Conservation (phyloP, 2,888 invertebrate species). For the Rhyacophila evoluta region DNA sequence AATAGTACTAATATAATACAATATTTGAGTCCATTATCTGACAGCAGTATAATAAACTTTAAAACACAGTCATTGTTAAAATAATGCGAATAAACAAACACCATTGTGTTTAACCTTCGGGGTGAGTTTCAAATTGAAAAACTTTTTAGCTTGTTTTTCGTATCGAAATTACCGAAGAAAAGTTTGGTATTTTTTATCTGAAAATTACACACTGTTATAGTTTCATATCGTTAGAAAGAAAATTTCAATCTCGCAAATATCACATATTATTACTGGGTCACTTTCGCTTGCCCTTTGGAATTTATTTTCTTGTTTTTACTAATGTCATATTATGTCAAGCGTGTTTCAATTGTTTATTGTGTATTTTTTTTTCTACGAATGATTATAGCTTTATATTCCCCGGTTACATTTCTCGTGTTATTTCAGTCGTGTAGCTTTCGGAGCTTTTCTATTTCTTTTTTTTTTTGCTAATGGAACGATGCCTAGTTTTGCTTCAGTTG, state of each 20-base stretch:
- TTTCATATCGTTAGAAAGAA: not conserved
- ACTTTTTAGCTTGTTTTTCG: not conserved
- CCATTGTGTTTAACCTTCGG: not conserved
- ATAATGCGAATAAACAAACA: not conserved
- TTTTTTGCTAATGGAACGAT: conserved; percentile 41
- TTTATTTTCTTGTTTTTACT: not conserved
- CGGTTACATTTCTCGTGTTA: not conserved
- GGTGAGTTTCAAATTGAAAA: not conserved
- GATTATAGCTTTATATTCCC: not conserved
- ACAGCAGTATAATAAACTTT: too few species aligned
- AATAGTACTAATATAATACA: too few species aligned
- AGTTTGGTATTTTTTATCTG: not conserved
- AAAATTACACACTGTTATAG: not conserved
- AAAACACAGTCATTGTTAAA: too few species aligned
- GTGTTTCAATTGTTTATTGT: conserved; percentile 5
- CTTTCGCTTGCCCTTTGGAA: not conserved
- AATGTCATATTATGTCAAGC: not conserved
- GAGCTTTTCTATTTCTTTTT: conserved; percentile 11
- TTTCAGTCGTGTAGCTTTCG: not conserved
- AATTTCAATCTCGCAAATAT: conserved; percentile 10
- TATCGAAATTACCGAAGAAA: not conserved
- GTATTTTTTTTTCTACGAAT: not conserved
- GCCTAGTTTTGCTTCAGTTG: conserved; percentile 30
- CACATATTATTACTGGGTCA: not conserved
- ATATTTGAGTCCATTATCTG: too few species aligned